phyloP scores from a whole-genome alignment of 2,888 invertebrate species.

The Brachypalpus laphriformis region DNA sequence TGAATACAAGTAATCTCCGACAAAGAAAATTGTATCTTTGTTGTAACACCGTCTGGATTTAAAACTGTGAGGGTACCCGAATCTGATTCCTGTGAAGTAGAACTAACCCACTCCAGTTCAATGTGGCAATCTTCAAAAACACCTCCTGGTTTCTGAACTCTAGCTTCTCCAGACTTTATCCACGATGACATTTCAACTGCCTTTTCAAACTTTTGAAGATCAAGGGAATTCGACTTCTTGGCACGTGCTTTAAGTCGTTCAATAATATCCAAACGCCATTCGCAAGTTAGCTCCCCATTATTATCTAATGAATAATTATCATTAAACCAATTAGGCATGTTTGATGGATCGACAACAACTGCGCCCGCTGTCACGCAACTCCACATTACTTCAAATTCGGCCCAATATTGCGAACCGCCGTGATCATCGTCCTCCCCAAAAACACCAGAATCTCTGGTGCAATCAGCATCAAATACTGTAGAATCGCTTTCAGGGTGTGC shows the following conservation, averaged over 20 bases:
- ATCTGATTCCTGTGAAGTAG: conserved; percentile 85
- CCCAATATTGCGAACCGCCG: conserved; percentile 87
- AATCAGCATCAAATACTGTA: conserved; percentile 90
- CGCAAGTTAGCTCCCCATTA: conserved; percentile 87
- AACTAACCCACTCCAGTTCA: conserved; percentile 91
- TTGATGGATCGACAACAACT: conserved; percentile 88
- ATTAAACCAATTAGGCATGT: conserved; percentile 91
- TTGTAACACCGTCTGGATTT: conserved; percentile 90
- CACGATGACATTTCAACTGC: conserved; percentile 94
- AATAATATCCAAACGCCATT: conserved; percentile 90
- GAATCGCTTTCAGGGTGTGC: conserved; percentile 94
- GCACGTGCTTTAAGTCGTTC: conserved; percentile 86
- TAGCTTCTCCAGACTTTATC: conserved; percentile 92
- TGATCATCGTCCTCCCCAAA: conserved; percentile 91
- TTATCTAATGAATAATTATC: conserved; percentile 83
- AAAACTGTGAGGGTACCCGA: conserved; percentile 90
- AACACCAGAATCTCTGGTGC: conserved; percentile 88
- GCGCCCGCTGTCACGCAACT: conserved; percentile 92
- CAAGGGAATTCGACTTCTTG: conserved; percentile 82
- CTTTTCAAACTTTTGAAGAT: conserved; percentile 87
- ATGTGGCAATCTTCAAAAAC: conserved; percentile 90
- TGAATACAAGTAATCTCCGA: conserved; percentile 90
- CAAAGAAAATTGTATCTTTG: conserved; percentile 89
- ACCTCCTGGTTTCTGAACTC: conserved; percentile 85
- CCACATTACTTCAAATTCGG: conserved; percentile 92